Conservation (phyloP, 2,888 invertebrate genomes). For the Hipparchia sbordonii region DNA sequence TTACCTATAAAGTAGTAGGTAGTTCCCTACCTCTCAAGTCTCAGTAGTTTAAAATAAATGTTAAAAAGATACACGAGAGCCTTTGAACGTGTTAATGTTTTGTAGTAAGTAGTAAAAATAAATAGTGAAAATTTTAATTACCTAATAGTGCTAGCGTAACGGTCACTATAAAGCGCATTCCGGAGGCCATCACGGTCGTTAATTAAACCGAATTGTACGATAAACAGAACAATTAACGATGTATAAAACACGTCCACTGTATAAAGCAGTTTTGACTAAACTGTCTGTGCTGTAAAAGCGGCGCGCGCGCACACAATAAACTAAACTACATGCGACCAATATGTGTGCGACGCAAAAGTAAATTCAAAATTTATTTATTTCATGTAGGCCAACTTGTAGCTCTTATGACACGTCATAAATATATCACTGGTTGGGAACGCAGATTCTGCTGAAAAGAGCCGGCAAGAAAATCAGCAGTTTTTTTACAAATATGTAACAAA, state of each 20-base stretch:
- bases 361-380: too few relatives aligned
- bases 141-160: constrained; percentile 4
- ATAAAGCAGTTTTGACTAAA: constrained; percentile 40
- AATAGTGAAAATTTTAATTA: constrained; percentile 14
- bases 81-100: too few relatives aligned
- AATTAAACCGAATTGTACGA: constrained; percentile 4
- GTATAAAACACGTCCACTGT: constrained; percentile 44
- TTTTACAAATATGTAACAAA: too few relatives aligned
- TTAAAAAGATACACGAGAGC: too few relatives aligned
- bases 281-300: constrained; percentile 41
- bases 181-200: background rate
- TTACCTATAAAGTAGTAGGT: too few relatives aligned
- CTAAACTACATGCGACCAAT: constrained; percentile 33
- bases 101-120: background rate
- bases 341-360: constrained; percentile 28
- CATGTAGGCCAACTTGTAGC: too few relatives aligned
- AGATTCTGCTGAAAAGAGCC: too few relatives aligned
- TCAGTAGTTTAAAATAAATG: too few relatives aligned
- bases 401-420: too few relatives aligned
- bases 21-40: too few relatives aligned
- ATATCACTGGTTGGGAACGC: too few relatives aligned
- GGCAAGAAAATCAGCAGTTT: too few relatives aligned
- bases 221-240: constrained; percentile 6
- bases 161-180: background rate
- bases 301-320: constrained; percentile 44